Percentiles rank a stretch among this genome's conserved stretches.
Evolutionary conservation across 2,797 vertebrate species (phyloP).

Genomic region (Tadarida brasiliensis): DNA sequence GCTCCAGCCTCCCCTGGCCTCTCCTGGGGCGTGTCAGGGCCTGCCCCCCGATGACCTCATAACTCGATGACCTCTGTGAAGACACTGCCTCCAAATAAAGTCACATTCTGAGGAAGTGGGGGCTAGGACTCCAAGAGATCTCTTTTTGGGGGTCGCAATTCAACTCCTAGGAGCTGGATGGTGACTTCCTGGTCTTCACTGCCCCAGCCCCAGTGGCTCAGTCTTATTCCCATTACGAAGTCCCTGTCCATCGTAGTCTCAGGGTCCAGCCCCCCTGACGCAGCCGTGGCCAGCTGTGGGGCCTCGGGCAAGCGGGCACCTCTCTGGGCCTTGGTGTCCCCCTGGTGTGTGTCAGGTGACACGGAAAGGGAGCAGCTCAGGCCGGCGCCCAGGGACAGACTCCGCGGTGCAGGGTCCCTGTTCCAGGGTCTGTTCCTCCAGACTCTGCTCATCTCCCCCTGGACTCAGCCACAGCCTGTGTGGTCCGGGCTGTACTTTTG

Average conservation of each 20-base stretch:
- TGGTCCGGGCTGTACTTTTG: background rate
- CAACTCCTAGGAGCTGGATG: too few relatives aligned
- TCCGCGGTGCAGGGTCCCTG: fast-evolving
- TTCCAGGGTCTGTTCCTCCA: too few relatives aligned
- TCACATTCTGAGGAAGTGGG: background rate
- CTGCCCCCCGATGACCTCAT: background rate
- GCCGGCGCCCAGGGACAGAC: background rate
- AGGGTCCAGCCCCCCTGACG: background rate
- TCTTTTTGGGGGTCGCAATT: background rate
- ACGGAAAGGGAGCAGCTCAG: too few relatives aligned
- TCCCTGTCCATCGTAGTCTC: fast-evolving
- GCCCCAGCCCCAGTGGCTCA: too few relatives aligned
- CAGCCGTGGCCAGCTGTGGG: background rate
- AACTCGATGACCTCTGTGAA: background rate
- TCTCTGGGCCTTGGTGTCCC: too few relatives aligned
- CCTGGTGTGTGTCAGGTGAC: too few relatives aligned
- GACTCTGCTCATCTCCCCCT: fast-evolving
- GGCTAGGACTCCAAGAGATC: background rate
- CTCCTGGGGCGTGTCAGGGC: too few relatives aligned
- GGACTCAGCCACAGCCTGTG: background rate
- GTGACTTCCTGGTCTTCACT: background rate
- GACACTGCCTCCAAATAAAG: background rate
- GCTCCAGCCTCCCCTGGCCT: background rate
- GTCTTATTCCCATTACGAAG: background rate
- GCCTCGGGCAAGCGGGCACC: fast-evolving